Evolutionary conservation across 2,888 invertebrate genomes (phyloP), one percentile per base, ranked within the genome.

Genomic region (Sturmia bella): DNA sequence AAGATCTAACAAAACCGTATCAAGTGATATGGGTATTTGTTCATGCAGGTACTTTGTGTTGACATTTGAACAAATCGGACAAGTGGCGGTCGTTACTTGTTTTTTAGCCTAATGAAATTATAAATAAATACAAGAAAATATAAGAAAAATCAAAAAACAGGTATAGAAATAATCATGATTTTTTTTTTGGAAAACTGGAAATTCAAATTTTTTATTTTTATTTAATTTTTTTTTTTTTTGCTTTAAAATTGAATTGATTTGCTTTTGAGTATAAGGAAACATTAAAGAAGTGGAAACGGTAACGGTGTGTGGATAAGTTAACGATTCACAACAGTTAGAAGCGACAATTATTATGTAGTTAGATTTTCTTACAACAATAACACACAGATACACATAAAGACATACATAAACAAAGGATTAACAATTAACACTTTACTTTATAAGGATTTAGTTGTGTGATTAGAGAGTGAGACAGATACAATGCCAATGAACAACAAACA

Each of bases 11-110:
- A 88, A 84, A 85, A 89, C 85, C 85, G 85, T 87, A 83, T 88
- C 88, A 87, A 90, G 86, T 84, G 88, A 87, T 85, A 87, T 86
- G 86, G 89, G 88, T 85, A 88, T 87, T 84, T 88, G 85, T 74
- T 84, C 89, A 89, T 88, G 88, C 88, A 89, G 89, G 87, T 87
- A 88, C 87, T 88, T 89, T 85, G 86, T 86, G 86, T 88, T 87
- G 86, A 88, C 85, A 86, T 87, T 85, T 87, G 88, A 87, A 87
- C 89, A 89, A 87, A 89, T 87, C 87, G 87, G 87, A 86, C 89
- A 89, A 84, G 74, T 74, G 76, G 73, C 43, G 39, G 74, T 48
- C 39, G 64, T 66, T 70, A 75, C 64, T 74, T 82, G 78, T 70
- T 83, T 79, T 78, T 87, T 86, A 87, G 87, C 89, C 89, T 90